phyloP scores from a whole-genome alignment of 1,140 invertebrate species.

The Drosophila kikkawai region DNA sequence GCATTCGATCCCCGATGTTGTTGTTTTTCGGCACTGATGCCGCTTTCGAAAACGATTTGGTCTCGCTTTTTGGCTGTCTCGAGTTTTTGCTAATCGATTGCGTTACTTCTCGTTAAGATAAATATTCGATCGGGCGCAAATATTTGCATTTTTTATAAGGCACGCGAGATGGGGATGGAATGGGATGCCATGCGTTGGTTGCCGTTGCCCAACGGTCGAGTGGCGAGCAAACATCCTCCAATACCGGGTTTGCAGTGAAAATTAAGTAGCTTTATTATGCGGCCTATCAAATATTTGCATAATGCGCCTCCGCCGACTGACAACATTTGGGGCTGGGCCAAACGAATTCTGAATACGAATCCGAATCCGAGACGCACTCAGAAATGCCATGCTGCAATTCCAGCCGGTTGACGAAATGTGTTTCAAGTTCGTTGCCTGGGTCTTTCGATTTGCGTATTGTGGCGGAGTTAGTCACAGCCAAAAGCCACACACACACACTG shows the following conservation, averaged over 20 bases:
- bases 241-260: conserved; percentile 29
- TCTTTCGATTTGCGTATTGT: conserved; percentile 77
- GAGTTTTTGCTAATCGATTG: conserved; percentile 69
- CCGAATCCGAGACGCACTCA: conserved; percentile 55
- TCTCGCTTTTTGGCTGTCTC: conserved; percentile 22
- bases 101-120: conserved; percentile 57
- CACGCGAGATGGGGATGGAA: conserved; percentile 6
- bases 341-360: conserved; percentile 68
- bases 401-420: conserved; percentile 66
- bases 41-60: conserved; percentile 49
- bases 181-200: background rate
- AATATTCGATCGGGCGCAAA: conserved; percentile 57
- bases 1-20: conserved; percentile 45
- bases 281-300: conserved; percentile 72
- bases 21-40: conserved; percentile 20
- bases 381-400: conserved; percentile 66
- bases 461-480: conserved; percentile 68
- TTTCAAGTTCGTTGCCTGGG: conserved; percentile 80
- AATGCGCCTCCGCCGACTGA: conserved; percentile 34
- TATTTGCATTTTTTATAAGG: conserved; percentile 70
- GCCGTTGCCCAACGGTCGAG: conserved; percentile 55
- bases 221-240: conserved; percentile 54
- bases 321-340: conserved; percentile 36
- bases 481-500: conserved; percentile 36
- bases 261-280: conserved; percentile 64